Conservation (phyloP, 2,797 vertebrate genomes). For the Lepilemur septentrionalis region DNA sequence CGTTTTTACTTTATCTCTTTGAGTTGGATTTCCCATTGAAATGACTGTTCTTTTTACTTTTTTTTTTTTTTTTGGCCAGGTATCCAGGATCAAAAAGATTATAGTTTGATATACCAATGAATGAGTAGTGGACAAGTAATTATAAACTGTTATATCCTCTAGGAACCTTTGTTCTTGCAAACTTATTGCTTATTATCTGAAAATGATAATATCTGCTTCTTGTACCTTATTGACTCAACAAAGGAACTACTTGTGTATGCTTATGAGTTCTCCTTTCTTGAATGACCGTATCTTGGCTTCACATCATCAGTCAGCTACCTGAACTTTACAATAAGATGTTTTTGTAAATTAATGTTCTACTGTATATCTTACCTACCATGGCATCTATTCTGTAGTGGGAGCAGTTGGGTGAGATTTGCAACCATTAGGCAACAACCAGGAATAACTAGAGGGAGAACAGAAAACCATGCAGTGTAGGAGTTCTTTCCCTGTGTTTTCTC, state of each 20-base stretch:
- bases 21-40: constrained; percentile 13
- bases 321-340: not conserved
- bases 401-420: not conserved
- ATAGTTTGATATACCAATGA: not conserved
- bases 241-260: not conserved
- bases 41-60: not conserved
- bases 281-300: not conserved
- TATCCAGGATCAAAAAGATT: not conserved
- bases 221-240: not conserved
- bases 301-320: not conserved
- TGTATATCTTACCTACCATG: not conserved
- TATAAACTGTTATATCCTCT: not conserved
- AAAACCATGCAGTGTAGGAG: not conserved
- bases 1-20: not conserved
- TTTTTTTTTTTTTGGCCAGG: not conserved
- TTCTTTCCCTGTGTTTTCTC: not conserved
- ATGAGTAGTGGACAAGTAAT: not conserved
- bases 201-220: not conserved
- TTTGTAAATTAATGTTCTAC: not conserved
- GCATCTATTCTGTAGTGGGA: not conserved
- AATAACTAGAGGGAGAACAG: not conserved
- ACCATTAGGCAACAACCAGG: not conserved
- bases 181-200: not conserved
- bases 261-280: constrained; percentile 27
- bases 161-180: constrained; percentile 44